A percentile compares a stretch with the other conserved stretches of the same genome.
phyloP scores from a whole-genome alignment of 2,888 invertebrate species.

The Cactoblastis cactorum region DNA sequence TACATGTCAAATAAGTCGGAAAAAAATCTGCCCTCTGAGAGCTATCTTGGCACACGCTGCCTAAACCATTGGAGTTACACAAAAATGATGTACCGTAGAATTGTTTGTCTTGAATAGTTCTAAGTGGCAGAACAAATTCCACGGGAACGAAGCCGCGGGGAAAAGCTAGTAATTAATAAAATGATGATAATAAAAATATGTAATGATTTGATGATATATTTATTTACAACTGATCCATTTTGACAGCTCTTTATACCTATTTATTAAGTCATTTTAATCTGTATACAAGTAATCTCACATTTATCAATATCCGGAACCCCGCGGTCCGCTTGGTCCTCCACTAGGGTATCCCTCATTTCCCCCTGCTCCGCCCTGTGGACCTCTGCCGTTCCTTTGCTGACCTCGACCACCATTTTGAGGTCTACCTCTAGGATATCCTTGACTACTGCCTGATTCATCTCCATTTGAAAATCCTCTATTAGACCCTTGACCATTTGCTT shows the following conservation, averaged over 20 bases:
- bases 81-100: no score
- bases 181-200: conserved; percentile 1
- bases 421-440: conserved; percentile 39
- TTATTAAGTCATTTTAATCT: not conserved
- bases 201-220: conserved; percentile 13
- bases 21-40: no score
- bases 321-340: conserved; percentile 59
- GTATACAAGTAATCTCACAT: not conserved
- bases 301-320: conserved; percentile 62
- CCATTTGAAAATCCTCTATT: not conserved
- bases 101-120: no score
- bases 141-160: no score
- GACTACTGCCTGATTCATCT: conserved; percentile 13
- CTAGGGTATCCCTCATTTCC: conserved; percentile 60
- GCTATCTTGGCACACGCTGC: no score
- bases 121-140: no score
- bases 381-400: conserved; percentile 38
- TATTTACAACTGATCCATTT: conserved; percentile 17
- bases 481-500: conserved; percentile 2
- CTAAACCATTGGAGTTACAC: no score
- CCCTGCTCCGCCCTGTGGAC: conserved; percentile 20
- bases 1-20: no score
- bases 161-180: no score
- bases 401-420: conserved; percentile 37
- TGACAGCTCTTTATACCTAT: conserved; percentile 1